These are phyloP conservation scores for Helogale parvula DNA, from an alignment of 2,113 vertebrate species.

Conservation along the genomic window DNA sequence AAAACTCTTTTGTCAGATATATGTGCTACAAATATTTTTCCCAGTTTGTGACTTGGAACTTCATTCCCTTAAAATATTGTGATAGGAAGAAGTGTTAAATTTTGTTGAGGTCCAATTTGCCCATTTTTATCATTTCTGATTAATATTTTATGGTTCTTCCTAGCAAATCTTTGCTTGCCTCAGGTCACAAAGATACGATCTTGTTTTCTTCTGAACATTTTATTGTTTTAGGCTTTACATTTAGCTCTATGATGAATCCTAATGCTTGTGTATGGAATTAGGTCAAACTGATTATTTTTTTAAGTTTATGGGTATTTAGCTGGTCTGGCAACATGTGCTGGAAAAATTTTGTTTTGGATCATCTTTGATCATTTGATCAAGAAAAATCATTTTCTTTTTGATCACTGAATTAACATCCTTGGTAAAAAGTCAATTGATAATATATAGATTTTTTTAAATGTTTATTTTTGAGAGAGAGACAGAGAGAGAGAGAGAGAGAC, in stretches of 20 bases:
- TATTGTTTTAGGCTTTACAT: background rate
- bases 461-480: no score
- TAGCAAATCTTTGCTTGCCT: background rate
- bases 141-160: background rate
- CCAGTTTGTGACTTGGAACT: background rate
- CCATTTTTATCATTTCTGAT: background rate
- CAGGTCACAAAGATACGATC: background rate
- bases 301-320: background rate
- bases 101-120: background rate
- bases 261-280: background rate
- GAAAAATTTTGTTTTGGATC: background rate
- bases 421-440: background rate
- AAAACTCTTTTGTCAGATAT: background rate
- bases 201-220: background rate
- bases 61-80: background rate
- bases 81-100: background rate
- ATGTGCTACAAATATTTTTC: background rate
- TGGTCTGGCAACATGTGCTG: background rate
- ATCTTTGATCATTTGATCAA: background rate
- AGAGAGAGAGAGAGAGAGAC: no score
- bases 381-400: no score
- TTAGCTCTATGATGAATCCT: background rate
- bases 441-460: no score
- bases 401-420: background rate
- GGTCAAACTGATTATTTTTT: background rate